Evolutionary conservation across 2,797 vertebrate genomes (phyloP), one percentile per base, ranked within the genome.

Genomic region (Semaprochilodus insignis): DNA sequence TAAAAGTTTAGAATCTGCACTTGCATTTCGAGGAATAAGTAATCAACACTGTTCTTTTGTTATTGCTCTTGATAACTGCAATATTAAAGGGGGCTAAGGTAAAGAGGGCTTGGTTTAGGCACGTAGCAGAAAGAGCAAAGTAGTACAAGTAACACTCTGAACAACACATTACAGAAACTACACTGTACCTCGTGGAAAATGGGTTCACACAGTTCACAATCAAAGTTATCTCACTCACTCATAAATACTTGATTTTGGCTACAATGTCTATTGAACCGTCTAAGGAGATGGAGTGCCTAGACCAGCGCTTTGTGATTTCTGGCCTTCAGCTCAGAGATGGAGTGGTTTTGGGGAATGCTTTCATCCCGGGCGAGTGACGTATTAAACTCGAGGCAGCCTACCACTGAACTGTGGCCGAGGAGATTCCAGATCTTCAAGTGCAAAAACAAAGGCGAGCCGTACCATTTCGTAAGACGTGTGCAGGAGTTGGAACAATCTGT

Each of bases 291-390:
- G 51, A 57, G 31, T 36, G 40, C 52, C 74, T 57, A 71, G 67
- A 71, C 19, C 65, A 55, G 65, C n/a, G 70, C 59, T 71, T 54
- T 72, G 74, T 82, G 74, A 72, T 82, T 77, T 51, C 74, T 82
- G 81, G 74, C 74, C 27, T 65, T 23, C 19, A 36, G 40, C 66
- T 59, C 48, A 23, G 40, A 83, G 51, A 80, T 44, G 25, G 62
- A 70, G 77, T 54, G 71, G 77, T 76, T 80, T 55, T n/a, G n/a
- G 40, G 72, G 73, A 80, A 75, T 23, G 65, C 60, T 75, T 74
- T 80, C 63, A 80, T 79, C 70, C 63, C 40, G 6, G 44, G 71
- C 62, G 57, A 57, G 62, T 55, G 27, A 79, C 66, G 52, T 71
- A 57, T 60, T 80, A 81, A 65, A 81, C 55, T 27, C 57, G 40